Evolutionary conservation across 2,888 invertebrate species (phyloP).

Genomic region (Beris chalybata): DNA sequence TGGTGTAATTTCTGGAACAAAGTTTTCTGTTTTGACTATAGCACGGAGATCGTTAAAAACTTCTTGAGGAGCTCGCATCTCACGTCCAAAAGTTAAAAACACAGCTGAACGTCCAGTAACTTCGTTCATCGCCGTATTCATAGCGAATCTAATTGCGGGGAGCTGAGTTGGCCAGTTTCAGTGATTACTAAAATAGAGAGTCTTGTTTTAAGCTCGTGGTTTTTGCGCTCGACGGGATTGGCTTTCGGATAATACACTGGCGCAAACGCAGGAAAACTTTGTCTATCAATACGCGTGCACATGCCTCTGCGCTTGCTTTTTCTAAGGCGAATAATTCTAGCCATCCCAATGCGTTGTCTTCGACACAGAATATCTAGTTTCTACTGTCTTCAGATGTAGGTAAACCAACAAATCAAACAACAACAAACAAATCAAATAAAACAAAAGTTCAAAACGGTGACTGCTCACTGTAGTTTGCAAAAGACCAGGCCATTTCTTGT

Average conservation of each 20-base stretch:
- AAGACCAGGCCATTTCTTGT: not conserved
- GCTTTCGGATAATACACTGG: constrained; percentile 41
- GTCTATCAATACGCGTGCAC: not conserved
- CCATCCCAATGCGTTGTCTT: constrained; percentile 46
- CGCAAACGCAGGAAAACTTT: not conserved
- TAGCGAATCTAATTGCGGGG: too few relatives aligned
- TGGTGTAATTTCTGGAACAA: not conserved
- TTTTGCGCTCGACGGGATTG: constrained; percentile 23
- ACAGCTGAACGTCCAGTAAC: too few relatives aligned
- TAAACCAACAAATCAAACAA: too few relatives aligned
- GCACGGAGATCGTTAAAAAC: not conserved
- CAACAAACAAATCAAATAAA: constrained; percentile 42
- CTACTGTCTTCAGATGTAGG: constrained; percentile 31
- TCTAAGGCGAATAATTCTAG: constrained; percentile 44
- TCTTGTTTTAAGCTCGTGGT: not conserved
- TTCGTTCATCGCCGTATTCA: too few relatives aligned
- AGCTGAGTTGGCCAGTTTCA: too few relatives aligned
- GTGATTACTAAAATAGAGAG: too few relatives aligned
- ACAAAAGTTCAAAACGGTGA: not conserved
- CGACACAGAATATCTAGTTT: constrained; percentile 42
- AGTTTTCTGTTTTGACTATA: not conserved
- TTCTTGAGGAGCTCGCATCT: not conserved
- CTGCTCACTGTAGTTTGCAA: not conserved
- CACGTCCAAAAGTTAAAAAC: not conserved
- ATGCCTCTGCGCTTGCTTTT: not conserved